Evolutionary conservation across 2,888 invertebrate species (phyloP).

Genomic region (Tetanocera ferruginea): DNA sequence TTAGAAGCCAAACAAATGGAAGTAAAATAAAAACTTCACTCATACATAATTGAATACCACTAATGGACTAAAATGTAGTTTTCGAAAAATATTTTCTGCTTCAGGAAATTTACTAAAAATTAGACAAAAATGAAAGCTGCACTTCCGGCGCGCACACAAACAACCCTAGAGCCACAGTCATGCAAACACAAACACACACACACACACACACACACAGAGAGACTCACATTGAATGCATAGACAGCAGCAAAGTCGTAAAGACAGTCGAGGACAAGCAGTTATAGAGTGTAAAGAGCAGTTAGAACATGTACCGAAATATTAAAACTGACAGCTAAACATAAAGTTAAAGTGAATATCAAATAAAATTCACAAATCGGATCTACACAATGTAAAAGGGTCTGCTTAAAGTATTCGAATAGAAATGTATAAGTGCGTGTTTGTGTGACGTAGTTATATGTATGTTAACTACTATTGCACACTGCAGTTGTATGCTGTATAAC

Average conservation of each 20-base stretch:
- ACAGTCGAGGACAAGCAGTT: not conserved
- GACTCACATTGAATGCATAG: not conserved
- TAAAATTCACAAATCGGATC: constrained; percentile 17
- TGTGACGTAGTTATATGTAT: no score
- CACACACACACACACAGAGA: not conserved
- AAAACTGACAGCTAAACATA: constrained; percentile 22
- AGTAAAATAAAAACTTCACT: not conserved
- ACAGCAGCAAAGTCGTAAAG: no score
- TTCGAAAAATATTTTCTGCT: not conserved
- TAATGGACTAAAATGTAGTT: constrained; percentile 28
- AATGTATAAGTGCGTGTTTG: no score
- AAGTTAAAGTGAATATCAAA: constrained; percentile 31
- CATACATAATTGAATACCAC: constrained; percentile 21
- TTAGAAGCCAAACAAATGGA: not conserved
- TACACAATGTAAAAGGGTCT: not conserved
- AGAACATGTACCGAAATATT: not conserved
- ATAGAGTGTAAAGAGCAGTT: not conserved
- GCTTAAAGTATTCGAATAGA: no score
- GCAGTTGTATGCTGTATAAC: no score
- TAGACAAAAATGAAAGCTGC: constrained; percentile 6
- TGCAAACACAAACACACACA: not conserved
- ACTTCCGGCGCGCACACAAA: not conserved
- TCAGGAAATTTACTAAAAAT: constrained; percentile 3
- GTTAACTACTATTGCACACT: no score
- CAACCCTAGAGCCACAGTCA: not conserved